These are phyloP conservation scores for Nezara viridula DNA, from an alignment of 2,888 invertebrate genomes.

Conservation along the genomic window DNA sequence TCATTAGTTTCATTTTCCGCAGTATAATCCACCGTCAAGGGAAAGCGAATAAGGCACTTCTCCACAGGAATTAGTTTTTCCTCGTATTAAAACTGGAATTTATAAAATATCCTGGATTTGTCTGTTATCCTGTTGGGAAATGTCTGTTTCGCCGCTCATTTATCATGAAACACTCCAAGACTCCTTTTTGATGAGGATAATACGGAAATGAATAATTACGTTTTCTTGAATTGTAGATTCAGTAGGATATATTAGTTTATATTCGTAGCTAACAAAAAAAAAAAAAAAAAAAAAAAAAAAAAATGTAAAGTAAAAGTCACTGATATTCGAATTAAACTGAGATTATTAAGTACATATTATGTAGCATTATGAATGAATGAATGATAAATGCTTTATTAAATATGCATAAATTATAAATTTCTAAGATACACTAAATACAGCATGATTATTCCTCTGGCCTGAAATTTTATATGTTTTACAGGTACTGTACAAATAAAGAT, in stretches of 20 bases:
- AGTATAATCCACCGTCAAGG: slow-evolving; percentile 42
- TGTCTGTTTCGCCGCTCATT: not conserved
- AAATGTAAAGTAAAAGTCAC: too few species aligned
- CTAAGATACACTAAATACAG: too few species aligned
- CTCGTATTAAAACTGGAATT: slow-evolving; percentile 38
- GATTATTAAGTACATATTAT: too few species aligned
- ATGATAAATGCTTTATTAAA: too few species aligned
- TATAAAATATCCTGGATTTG: slow-evolving; percentile 42
- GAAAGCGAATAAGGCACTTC: slow-evolving; percentile 46
- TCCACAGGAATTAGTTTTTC: slow-evolving; percentile 42
- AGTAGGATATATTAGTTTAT: not conserved
- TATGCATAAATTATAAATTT: too few species aligned
- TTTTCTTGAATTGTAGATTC: not conserved
- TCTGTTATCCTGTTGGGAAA: slow-evolving; percentile 18
- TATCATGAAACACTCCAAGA: not conserved
- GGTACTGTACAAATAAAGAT: too few species aligned
- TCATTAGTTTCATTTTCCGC: slow-evolving; percentile 50
- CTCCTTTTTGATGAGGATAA: not conserved
- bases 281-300: too few species aligned
- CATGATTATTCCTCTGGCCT: too few species aligned
- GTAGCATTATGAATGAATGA: too few species aligned
- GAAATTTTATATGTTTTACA: too few species aligned
- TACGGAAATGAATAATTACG: not conserved
- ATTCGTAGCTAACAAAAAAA: too few species aligned
- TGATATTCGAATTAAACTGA: too few species aligned